These are phyloP conservation scores for Acanthopleura granulata DNA, from an alignment of 2,888 invertebrate species.

Conservation along the genomic window DNA sequence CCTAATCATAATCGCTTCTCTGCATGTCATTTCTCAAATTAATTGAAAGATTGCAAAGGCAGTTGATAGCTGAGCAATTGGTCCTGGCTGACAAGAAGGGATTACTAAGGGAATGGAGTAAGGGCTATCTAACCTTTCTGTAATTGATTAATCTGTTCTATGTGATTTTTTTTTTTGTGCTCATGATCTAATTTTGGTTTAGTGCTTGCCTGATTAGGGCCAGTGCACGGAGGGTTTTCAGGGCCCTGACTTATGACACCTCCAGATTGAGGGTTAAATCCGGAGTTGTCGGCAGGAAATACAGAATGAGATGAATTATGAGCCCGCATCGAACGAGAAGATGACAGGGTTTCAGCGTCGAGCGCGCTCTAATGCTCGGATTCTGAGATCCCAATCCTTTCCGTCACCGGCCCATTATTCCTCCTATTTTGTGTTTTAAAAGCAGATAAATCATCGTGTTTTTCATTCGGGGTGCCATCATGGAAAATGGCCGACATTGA, in stretches of 20 bases:
- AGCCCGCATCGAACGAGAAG: background rate
- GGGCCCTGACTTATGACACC: constrained; percentile 19
- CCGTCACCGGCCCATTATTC: background rate
- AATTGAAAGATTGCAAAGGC: constrained; percentile 17
- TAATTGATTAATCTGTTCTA: constrained; percentile 16
- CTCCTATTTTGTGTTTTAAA: background rate
- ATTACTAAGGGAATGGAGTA: constrained; percentile 3
- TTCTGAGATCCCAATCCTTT: constrained; percentile 8
- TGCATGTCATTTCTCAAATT: constrained; percentile 17
- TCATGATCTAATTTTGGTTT: constrained; percentile 19
- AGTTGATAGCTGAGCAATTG: constrained; percentile 15
- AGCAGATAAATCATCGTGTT: constrained; percentile 17
- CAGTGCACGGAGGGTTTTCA: constrained; percentile 6
- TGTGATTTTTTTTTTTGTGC: constrained; percentile 12
- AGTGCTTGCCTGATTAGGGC: background rate
- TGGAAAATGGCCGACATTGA: constrained; percentile 17
- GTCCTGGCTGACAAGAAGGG: background rate
- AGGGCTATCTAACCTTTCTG: background rate
- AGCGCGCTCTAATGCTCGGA: background rate
- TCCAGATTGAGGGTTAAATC: constrained; percentile 10
- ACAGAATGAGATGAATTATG: constrained; percentile 13
- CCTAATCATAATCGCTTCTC: constrained; percentile 13
- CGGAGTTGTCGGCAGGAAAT: background rate
- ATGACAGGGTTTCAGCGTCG: background rate
- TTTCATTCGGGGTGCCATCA: constrained; percentile 13